A percentile compares a stretch with the other conserved stretches of the same genome.
Conservation (phyloP, 2,888 invertebrate species). For the Mesochorus sp. region DNA sequence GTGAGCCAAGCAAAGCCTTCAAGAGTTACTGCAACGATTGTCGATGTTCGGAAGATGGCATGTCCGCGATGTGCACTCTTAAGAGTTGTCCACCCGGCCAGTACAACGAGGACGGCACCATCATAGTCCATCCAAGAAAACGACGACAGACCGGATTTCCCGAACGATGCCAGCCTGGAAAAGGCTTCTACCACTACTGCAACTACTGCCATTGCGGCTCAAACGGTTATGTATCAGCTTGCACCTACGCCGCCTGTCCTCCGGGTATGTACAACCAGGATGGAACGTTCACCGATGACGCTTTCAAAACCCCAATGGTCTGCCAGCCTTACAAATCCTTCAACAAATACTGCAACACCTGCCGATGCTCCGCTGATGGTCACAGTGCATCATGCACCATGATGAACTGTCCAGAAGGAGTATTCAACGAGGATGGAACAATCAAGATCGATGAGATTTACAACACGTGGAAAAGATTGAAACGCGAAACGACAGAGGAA, state of each 20-base stretch:
- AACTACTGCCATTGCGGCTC: too few species aligned
- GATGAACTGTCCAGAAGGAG: slow-evolving; percentile 65
- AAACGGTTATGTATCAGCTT: too few species aligned
- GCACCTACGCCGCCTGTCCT: too few species aligned
- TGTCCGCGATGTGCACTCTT: slow-evolving; percentile 55
- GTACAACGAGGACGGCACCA: slow-evolving; percentile 63
- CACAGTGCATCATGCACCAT: slow-evolving; percentile 55
- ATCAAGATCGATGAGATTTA: not conserved
- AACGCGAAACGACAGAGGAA: not conserved
- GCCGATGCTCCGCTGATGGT: slow-evolving; percentile 83
- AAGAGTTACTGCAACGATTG: slow-evolving; percentile 83
- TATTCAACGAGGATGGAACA: slow-evolving; percentile 61
- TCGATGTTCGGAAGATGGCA: slow-evolving; percentile 83
- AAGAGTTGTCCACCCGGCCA: slow-evolving; percentile 61
- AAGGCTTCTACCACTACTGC: too few species aligned
- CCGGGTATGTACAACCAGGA: too few species aligned
- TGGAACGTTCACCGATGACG: too few species aligned
- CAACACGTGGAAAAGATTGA: not conserved
- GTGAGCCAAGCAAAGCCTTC: slow-evolving; percentile 78
- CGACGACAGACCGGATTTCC: too few species aligned
- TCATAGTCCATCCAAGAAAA: too few species aligned
- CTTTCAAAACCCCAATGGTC: not conserved
- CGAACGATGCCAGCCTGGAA: too few species aligned
- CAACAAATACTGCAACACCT: slow-evolving; percentile 83
- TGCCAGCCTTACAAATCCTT: slow-evolving; percentile 77